Conservation (phyloP, 2,888 invertebrate species). For the Scaptomyza cyrtandrae region DNA sequence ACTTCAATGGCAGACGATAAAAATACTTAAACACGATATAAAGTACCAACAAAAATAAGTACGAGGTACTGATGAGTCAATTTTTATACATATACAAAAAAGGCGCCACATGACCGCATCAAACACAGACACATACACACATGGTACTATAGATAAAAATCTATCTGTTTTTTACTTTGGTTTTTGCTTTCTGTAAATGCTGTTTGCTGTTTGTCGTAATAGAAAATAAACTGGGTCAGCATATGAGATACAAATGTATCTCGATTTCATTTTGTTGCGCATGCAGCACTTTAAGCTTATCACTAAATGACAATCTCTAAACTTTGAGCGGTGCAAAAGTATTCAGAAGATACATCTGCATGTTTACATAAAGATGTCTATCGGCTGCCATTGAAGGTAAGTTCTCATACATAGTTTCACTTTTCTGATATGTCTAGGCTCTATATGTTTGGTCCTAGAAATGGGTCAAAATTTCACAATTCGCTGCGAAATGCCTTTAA, state of each 20-base stretch:
- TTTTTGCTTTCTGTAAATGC: conserved; percentile 66
- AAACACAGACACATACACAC: conserved; percentile 3
- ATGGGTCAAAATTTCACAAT: conserved; percentile 63
- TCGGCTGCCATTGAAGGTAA: conserved; percentile 73
- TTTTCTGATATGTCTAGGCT: conserved; percentile 55
- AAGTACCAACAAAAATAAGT: conserved; percentile 24
- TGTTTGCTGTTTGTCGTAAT: background rate
- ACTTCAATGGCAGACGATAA: conserved; percentile 78
- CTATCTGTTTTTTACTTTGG: conserved; percentile 24
- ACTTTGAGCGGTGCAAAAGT: background rate
- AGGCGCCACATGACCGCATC: conserved; percentile 56
- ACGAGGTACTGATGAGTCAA: conserved; percentile 66
- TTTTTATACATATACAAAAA: conserved; percentile 41
- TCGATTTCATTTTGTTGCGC: conserved; percentile 73
- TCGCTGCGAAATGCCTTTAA: conserved; percentile 50
- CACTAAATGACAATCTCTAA: conserved; percentile 70
- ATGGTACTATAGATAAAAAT: background rate
- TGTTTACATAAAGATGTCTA: conserved; percentile 60
- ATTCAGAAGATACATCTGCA: conserved; percentile 54
- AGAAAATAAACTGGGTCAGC: conserved; percentile 72
- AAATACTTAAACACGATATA: conserved; percentile 37
- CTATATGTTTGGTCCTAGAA: conserved; percentile 1
- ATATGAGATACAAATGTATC: conserved; percentile 69
- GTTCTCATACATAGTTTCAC: conserved; percentile 55
- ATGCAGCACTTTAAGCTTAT: conserved; percentile 58